Evolutionary conservation across 2,797 vertebrate species (phyloP).

Genomic region (Oophaga sylvatica): DNA sequence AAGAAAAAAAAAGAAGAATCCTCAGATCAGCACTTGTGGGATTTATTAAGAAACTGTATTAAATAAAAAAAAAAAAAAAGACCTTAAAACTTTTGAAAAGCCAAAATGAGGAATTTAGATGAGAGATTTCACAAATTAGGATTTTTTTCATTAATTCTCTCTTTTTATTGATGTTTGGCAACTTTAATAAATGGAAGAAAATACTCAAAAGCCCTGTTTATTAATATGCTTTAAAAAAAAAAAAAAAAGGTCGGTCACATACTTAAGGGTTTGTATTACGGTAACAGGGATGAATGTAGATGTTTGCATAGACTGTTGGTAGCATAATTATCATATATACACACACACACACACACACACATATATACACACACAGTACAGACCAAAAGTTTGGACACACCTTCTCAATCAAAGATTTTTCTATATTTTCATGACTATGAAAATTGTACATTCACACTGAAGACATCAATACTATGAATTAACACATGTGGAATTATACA

Average conservation of each 20-base stretch:
- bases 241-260: background rate
- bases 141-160: background rate
- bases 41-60: slow-evolving; percentile 30
- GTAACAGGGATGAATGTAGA: background rate
- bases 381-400: too few relatives aligned
- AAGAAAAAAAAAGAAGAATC: slow-evolving; percentile 9
- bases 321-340: background rate
- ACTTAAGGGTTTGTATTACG: background rate
- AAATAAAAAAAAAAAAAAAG: background rate
- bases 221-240: background rate
- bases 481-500: too few relatives aligned
- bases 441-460: too few relatives aligned
- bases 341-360: too few relatives aligned
- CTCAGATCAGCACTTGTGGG: slow-evolving; percentile 8
- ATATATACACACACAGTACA: too few relatives aligned
- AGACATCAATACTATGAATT: too few relatives aligned
- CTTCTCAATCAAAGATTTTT: too few relatives aligned
- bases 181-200: background rate
- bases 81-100: slow-evolving; percentile 11
- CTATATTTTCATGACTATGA: too few relatives aligned
- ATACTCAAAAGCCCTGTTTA: background rate
- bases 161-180: slow-evolving; percentile 17
- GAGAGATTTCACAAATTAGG: background rate
- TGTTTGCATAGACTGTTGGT: background rate
- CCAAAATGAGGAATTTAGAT: background rate